Conservation (phyloP, 2,113 vertebrate genomes). For the Pampusana beccarii region DNA sequence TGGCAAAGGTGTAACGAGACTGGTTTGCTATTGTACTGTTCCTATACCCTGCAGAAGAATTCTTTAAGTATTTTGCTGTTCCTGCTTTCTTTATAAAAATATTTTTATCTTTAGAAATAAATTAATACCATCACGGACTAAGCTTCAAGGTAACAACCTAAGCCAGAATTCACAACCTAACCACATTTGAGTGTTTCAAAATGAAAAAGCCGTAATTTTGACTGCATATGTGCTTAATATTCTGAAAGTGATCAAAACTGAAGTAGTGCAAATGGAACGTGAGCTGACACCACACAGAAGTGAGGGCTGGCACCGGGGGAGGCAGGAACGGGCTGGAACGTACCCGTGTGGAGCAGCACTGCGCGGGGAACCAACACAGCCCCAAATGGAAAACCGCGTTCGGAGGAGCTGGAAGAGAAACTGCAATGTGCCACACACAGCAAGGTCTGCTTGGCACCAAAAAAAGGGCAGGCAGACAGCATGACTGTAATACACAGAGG, state of each 20-base stretch:
- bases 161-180: neutral
- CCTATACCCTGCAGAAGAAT: neutral
- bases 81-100: neutral
- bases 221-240: neutral
- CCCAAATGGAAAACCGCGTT: neutral
- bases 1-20: neutral
- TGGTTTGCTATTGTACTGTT: neutral
- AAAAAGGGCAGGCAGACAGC: neutral
- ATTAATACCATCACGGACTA: neutral
- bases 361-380: neutral
- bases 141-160: neutral
- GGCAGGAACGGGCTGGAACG: neutral
- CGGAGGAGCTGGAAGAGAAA: neutral
- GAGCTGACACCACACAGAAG: neutral
- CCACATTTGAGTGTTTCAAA: neutral
- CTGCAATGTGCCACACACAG: neutral
- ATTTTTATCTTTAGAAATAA: neutral
- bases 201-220: neutral
- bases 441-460: neutral
- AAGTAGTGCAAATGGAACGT: neutral
- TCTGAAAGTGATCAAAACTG: neutral
- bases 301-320: neutral
- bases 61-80: neutral
- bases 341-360: neutral
- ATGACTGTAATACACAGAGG: neutral